Evolutionary conservation across 2,797 vertebrate genomes (phyloP), one percentile per base, ranked within the genome.

Genomic region (Halcyon smyrnensis): DNA sequence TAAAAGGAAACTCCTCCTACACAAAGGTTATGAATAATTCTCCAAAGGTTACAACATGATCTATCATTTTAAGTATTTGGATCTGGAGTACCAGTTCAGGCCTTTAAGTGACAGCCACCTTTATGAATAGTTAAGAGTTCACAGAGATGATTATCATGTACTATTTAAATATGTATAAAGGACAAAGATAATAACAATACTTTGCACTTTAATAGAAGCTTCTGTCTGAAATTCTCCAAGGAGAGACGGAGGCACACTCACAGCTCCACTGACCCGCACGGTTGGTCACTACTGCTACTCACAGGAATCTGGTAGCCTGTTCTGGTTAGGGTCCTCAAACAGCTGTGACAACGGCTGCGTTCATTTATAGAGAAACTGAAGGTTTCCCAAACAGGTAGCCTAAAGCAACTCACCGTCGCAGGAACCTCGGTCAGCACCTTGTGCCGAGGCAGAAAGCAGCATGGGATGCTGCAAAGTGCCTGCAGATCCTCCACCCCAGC

Each of bases 151-250:
- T 97, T 97, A 97, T 95, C 94, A 94, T 97, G 97, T 97, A 97
- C 96, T 97, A 97, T 97, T 97, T 97, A 97, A 97, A 97, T 96
- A 97, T 97, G 97, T 91, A 97, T 97, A 97, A 97, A 97, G 95
- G 97, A 97, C 97, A 97, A 95, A 96, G 96, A 96, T 97, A 97
- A 97, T 97, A 96, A 97, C 96, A 97, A 97, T 97, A 97, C 89
- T 97, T 97, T 95, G 95, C 94, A 95, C 96, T 97, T 97, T 94
- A 97, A 97, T 96, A 95, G 95, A 96, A 95, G 91, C 93, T 95
- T 97, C 95, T 95, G 87, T 90, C 93, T 95, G 91, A 96, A 96
- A 95, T 93, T 93, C 96, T 96, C 96, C 82, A 94, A 94, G 93
- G 94, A 95, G 64, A 83, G 76, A n/a, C 0, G 0, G 96, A 94